Evolutionary conservation across 2,797 vertebrate genomes (phyloP), one percentile per base, ranked within the genome.

Genomic region (Rallus crepitans): DNA sequence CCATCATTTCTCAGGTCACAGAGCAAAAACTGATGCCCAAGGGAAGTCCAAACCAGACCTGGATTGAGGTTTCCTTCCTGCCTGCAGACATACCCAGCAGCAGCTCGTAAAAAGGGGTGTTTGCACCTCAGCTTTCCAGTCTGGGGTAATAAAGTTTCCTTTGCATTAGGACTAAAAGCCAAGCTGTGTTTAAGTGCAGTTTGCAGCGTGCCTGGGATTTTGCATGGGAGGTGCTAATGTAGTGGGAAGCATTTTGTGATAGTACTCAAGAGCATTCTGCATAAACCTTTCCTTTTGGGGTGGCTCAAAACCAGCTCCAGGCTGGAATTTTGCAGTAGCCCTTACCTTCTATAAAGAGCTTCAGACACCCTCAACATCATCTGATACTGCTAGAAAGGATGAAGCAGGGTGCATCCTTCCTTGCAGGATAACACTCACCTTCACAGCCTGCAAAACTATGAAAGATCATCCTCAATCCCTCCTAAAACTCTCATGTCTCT

Each of bases 41-140:
- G 52, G 52, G 87, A 70, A 82, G 48, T 28, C 59, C 86, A 93
- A 73, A 82, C 5, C 87, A 89, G 87, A 50, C 30, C 48, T 35
- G 76, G 63, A 82, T 91, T 87, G 85, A 76, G 70, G 59, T 93
- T 95, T 95, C 95, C 91, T 94, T 91, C 89, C 93, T 86, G 77
- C 60, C 77, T 73, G 68, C 68, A 79, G 77, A 89, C 59, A 28
- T 37, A 39, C 47, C 71, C 48, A 89, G 63, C 82, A 85, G 93
- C 91, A 93, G 88, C 80, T 94, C 87, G 11, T 93, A 95, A 94
- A 94, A 65, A 79, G 37, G 52, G 23, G 23, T 72, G 50, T 91
- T 95, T 96, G 95, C 80, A 93, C 82, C 89, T 91, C 87, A 84
- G 87, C 64, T 87, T 70, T 95, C 42, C 68, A 68, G 48, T 7